phyloP scores from a whole-genome alignment of 2,797 vertebrate species.

The Sebastes kiyomatsui region DNA sequence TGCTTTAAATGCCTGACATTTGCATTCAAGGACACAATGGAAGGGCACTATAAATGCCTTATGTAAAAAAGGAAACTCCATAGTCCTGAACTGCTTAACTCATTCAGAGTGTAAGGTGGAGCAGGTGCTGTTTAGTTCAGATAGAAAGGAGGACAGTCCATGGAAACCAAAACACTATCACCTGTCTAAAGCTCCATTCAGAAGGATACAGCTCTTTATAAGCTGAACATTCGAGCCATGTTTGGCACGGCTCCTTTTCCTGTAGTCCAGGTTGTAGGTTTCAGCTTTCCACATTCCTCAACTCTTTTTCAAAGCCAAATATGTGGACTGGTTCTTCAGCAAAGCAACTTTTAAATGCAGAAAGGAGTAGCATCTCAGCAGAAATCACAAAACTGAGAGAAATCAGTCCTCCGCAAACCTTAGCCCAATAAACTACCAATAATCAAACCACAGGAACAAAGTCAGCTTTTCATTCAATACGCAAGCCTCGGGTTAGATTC shows the following conservation, averaged over 20 bases:
- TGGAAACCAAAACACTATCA: background rate
- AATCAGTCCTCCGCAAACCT: background rate
- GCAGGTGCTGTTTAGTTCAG: background rate
- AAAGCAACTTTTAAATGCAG: conserved; percentile 2
- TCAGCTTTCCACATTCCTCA: conserved; percentile 34
- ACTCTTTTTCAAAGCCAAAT: conserved; percentile 18
- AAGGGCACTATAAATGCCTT: background rate
- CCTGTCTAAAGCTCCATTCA: background rate
- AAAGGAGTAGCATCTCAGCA: background rate
- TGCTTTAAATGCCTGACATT: background rate
- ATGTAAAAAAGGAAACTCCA: background rate
- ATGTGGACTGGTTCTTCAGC: background rate
- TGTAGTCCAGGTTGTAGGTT: conserved; percentile 26
- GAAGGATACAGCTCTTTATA: background rate
- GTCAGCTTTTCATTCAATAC: background rate
- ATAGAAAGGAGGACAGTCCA: background rate
- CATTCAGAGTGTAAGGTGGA: background rate
- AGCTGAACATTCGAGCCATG: conserved; percentile 2
- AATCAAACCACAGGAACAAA: background rate
- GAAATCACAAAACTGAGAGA: background rate
- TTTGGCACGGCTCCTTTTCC: conserved; percentile 20
- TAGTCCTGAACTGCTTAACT: background rate
- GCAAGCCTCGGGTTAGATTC: background rate
- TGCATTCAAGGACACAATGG: background rate
- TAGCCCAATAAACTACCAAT: background rate